Percentiles rank a stretch among this genome's conserved stretches.
Evolutionary conservation across 2,888 invertebrate genomes (phyloP).

Genomic region (Andrena flavipes): DNA sequence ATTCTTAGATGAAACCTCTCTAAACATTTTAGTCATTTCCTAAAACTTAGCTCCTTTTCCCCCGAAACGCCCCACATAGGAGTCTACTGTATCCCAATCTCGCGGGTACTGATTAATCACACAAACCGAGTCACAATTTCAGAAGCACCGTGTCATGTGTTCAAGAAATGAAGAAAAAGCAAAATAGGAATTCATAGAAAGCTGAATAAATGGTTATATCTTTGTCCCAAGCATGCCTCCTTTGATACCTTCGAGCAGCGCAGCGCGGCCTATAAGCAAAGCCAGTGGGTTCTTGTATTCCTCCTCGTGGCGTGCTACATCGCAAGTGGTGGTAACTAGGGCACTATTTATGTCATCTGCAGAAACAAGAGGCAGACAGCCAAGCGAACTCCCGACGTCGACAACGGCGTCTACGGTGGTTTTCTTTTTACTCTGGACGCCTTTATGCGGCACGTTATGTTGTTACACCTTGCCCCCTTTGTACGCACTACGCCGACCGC

Average conservation of each 20-base stretch:
- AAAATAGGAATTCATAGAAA: neutral
- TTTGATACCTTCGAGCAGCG: conserved; percentile 7
- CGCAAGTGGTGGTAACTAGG: conserved; percentile 64
- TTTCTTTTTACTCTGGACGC: conserved; percentile 44
- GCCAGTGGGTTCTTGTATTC: conserved; percentile 58
- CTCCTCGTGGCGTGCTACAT: conserved; percentile 37
- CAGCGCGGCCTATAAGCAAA: conserved; percentile 33
- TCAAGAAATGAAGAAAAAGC: neutral
- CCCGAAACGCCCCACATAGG: too few species aligned
- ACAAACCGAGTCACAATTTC: neutral
- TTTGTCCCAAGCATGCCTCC: conserved; percentile 22
- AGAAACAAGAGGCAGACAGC: conserved; percentile 69
- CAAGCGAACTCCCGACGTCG: conserved; percentile 42
- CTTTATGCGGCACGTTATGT: conserved; percentile 28
- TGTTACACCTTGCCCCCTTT: conserved; percentile 34
- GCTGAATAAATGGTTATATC: conserved; percentile 21
- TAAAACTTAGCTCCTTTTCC: too few species aligned
- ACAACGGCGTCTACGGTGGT: conserved; percentile 42
- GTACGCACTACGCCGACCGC: neutral
- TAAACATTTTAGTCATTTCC: too few species aligned
- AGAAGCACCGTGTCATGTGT: neutral
- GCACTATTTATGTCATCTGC: conserved; percentile 73
- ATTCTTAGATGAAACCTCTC: too few species aligned
- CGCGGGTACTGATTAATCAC: too few species aligned
- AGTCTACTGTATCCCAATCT: too few species aligned